A percentile compares a stretch with the other conserved stretches of the same genome.
phyloP scores from a whole-genome alignment of 1,140 invertebrate species.

The Steinernema khuongi region DNA sequence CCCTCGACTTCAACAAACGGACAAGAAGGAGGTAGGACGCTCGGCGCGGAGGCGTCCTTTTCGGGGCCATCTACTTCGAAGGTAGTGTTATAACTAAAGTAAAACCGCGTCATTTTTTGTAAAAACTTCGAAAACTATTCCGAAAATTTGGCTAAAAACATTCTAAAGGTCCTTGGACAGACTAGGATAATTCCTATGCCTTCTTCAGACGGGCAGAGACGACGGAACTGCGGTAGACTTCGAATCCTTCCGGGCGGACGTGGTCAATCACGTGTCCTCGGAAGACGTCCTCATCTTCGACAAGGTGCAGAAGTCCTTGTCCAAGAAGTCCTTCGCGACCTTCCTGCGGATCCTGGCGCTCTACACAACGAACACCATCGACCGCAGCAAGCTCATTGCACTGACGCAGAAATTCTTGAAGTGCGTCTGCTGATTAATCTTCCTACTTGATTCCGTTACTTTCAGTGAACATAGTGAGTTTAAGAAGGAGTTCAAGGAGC shows the following conservation, averaged over 20 bases:
- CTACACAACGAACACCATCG: constrained; percentile 88
- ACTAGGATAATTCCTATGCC: no score
- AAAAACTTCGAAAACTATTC: no score
- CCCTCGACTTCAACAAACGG: no score
- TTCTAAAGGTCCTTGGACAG: no score
- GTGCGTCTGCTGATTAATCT: constrained; percentile 27
- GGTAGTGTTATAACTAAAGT: no score
- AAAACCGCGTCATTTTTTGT: no score
- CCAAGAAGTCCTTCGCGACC: constrained; percentile 67
- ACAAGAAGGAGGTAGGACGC: no score
- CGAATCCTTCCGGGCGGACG: background rate
- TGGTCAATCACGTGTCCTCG: background rate
- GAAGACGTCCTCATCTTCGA: constrained; percentile 4
- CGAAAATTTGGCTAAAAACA: no score
- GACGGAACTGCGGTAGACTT: background rate
- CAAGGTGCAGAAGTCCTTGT: background rate
- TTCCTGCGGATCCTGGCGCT: constrained; percentile 87
- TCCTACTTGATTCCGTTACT: constrained; percentile 24
- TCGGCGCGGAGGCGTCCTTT: no score
- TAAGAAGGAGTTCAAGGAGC: constrained; percentile 75
- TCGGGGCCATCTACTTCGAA: no score
- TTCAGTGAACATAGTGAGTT: constrained; percentile 71
- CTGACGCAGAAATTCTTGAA: constrained; percentile 80
- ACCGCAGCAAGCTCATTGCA: constrained; percentile 76
- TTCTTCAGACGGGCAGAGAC: constrained; percentile 24